Base-by-base conservation (phyloP, 1,140 invertebrate species). In the Physella acuta region DNA sequence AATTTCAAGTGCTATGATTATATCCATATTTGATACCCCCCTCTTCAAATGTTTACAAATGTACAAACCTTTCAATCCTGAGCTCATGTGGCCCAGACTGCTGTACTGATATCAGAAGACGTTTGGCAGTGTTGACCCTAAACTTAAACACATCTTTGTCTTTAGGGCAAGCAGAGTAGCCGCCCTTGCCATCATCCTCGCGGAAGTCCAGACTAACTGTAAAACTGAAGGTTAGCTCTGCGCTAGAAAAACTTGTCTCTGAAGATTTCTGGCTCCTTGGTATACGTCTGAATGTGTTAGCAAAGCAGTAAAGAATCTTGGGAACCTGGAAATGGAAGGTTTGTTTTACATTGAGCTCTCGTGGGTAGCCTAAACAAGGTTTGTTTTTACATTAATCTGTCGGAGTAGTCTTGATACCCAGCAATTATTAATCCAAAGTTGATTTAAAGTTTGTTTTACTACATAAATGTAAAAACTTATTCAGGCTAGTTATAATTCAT, bases 141-240 rank as follows among this genome's bases (percentile, higher is more conserved):
- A 99, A 86, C 85, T 98, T 98, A 82, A 98, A 99, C 70, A 91
- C 92, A 76, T 92, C 91, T 73, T 89, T 89, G 82, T 99, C 96
- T 75, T 95, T 92, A 0, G 94, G 93, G 37, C 97, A 95, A 33
- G 91, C 88, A 51, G 88, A 90, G 82, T 90, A 94, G 72, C 89
- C 89, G 55, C 93, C 94, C 89, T 93, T 85, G 30, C 79, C 79
- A 76, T 85, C 83, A 61, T 87, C 84, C 75, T 87, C 94, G 82
- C 92, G 94, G 67, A 98, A 93, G 84, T 98, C 95, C 74, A 98
- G 87, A 58, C 90, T 91, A 31, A 94, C 92, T 85, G 95, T 93
- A 79, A 97, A 93, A 28, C 82, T 73, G 75, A 84, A 86, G 30
- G 80, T 75, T 65, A 82, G 77, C 62, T 86, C 82, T 3, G 70